Percentiles rank a stretch among this genome's conserved stretches.
Conservation (phyloP, 2,888 invertebrate genomes). For the Epistrophe grossulariae region DNA sequence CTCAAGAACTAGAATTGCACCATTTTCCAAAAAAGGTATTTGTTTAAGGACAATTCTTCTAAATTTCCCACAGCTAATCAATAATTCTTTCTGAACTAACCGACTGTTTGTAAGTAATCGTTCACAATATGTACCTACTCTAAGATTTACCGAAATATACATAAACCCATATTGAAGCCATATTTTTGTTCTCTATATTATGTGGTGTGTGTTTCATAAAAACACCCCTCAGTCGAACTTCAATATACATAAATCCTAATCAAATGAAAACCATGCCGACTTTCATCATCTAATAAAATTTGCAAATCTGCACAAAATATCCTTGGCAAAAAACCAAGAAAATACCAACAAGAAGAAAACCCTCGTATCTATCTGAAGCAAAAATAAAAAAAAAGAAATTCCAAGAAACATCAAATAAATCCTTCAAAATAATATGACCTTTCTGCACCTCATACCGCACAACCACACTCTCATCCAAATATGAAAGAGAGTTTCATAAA, state of each 20-base stretch:
- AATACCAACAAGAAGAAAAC: constrained; percentile 7
- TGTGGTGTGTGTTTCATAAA: background rate
- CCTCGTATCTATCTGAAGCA: background rate
- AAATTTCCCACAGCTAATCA: too few species aligned
- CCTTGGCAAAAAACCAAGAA: background rate
- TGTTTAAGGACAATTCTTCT: too few species aligned
- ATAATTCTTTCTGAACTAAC: too few species aligned
- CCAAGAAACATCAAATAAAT: constrained; percentile 30
- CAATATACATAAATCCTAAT: constrained; percentile 19
- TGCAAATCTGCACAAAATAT: constrained; percentile 34
- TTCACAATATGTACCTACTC: too few species aligned
- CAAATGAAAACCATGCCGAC: background rate
- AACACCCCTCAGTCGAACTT: background rate
- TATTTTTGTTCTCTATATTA: too few species aligned
- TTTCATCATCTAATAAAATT: constrained; percentile 31
- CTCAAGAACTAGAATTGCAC: too few species aligned
- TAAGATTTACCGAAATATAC: too few species aligned
- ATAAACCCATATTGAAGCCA: too few species aligned
- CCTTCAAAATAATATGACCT: constrained; percentile 29
- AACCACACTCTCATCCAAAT: background rate
- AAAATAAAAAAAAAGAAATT: background rate
- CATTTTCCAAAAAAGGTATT: too few species aligned
- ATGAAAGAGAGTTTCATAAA: constrained; percentile 29
- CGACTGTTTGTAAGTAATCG: too few species aligned
- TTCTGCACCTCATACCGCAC: constrained; percentile 16